Conservation (phyloP, 2,113 vertebrate genomes). For the Hippocampus barbouri region DNA sequence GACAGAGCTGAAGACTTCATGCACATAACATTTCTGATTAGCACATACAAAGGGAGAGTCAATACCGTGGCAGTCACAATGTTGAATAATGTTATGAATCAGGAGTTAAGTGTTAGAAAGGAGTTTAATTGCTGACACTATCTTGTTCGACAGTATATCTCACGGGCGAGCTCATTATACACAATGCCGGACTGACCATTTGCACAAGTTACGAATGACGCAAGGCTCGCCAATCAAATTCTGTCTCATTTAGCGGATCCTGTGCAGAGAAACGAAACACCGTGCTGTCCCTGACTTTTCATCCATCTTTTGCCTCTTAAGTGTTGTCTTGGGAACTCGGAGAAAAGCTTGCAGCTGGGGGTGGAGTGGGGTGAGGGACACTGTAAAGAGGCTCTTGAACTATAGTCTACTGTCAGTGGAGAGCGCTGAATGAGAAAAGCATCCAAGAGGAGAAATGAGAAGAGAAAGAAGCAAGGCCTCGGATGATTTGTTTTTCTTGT, state of each 20-base stretch:
- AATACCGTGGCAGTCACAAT: constrained; percentile 53
- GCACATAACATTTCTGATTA: constrained; percentile 69
- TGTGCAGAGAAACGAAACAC: constrained; percentile 51
- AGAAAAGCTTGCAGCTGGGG: constrained; percentile 49
- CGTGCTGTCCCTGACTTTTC: constrained; percentile 58
- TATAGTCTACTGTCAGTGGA: constrained; percentile 66
- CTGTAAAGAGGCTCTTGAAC: constrained; percentile 67
- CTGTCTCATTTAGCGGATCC: constrained; percentile 45
- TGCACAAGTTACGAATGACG: constrained; percentile 26
- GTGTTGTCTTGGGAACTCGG: constrained; percentile 68
- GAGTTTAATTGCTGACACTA: constrained; percentile 41
- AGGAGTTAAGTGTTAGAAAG: constrained; percentile 38
- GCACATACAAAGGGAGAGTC: constrained; percentile 61
- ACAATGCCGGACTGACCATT: constrained; percentile 41
- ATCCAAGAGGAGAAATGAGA: constrained; percentile 58
- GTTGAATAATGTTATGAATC: constrained; percentile 45
- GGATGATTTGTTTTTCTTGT: constrained; percentile 62
- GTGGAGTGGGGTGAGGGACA: constrained; percentile 57
- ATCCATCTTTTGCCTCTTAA: constrained; percentile 64
- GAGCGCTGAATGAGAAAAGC: constrained; percentile 62
- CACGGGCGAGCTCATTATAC: constrained; percentile 13
- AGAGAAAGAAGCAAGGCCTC: constrained; percentile 47
- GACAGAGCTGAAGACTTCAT: constrained; percentile 48
- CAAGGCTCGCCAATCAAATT: constrained; percentile 59
- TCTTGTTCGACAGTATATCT: constrained; percentile 35